Evolutionary conservation across 2,113 vertebrate genomes (phyloP).

Genomic region (Otolemur garnettii): DNA sequence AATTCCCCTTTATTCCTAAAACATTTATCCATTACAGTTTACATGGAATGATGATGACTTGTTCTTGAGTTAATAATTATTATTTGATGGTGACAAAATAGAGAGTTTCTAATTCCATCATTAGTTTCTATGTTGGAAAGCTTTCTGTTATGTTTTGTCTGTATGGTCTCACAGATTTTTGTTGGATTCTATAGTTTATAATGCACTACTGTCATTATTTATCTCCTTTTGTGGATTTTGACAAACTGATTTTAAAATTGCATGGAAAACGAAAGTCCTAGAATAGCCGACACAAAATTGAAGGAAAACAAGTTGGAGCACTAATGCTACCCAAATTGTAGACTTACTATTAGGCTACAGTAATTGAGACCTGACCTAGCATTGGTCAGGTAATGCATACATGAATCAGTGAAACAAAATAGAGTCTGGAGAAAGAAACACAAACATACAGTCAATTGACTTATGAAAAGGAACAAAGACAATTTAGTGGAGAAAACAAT

Average conservation of each 20-base stretch:
- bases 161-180: not conserved
- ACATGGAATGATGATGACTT: not conserved
- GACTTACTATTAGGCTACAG: not conserved
- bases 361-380: not conserved
- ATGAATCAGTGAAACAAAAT: not conserved
- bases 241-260: not conserved
- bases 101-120: not conserved
- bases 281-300: not conserved
- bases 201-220: not conserved
- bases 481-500: not conserved
- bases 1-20: not conserved
- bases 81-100: not conserved
- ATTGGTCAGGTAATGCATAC: not conserved
- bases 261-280: not conserved
- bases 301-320: not conserved
- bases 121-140: not conserved
- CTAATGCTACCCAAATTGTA: not conserved
- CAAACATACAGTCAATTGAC: not conserved
- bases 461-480: not conserved
- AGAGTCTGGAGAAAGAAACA: not conserved
- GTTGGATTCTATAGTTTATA: not conserved
- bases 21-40: not conserved
- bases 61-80: not conserved
- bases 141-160: not conserved
- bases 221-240: not conserved